A percentile compares a stretch with the other conserved stretches of the same genome.
phyloP scores from a whole-genome alignment of 2,113 vertebrate species.

The Gambusia holbrooki region DNA sequence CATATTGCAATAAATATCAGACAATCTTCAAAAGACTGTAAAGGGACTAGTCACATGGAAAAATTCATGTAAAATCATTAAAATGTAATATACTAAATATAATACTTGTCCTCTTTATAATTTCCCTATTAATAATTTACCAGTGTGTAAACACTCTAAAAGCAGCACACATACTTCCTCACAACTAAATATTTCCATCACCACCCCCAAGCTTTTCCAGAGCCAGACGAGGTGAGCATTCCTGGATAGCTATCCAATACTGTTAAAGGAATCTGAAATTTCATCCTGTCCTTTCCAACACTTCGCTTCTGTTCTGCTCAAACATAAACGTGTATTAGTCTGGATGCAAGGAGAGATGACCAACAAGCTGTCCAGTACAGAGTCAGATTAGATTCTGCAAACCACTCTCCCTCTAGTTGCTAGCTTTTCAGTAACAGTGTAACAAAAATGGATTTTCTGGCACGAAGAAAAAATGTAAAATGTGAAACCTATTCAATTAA shows the following conservation, averaged over 20 bases:
- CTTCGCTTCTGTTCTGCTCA: constrained; percentile 26
- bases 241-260: constrained; percentile 62
- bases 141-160: constrained; percentile 36
- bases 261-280: constrained; percentile 75
- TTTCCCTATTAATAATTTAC: constrained; percentile 29
- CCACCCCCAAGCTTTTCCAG: constrained; percentile 42
- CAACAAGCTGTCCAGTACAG: background rate
- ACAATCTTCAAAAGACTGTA: constrained; percentile 4
- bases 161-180: constrained; percentile 35
- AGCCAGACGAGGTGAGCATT: constrained; percentile 66
- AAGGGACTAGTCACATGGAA: constrained; percentile 28
- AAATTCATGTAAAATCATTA: background rate
- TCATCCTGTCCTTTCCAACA: constrained; percentile 57
- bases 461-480: background rate
- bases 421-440: constrained; percentile 3
- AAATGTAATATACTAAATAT: background rate
- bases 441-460: background rate
- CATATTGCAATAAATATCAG: background rate
- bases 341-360: background rate
- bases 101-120: background rate
- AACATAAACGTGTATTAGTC: constrained; percentile 11
- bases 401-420: background rate
- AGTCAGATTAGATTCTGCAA: constrained; percentile 9
- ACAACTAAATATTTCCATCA: constrained; percentile 46
- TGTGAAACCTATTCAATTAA: constrained; percentile 14